Evolutionary conservation across 2,797 vertebrate genomes (phyloP).

Genomic region (Discoglossus pictus): DNA sequence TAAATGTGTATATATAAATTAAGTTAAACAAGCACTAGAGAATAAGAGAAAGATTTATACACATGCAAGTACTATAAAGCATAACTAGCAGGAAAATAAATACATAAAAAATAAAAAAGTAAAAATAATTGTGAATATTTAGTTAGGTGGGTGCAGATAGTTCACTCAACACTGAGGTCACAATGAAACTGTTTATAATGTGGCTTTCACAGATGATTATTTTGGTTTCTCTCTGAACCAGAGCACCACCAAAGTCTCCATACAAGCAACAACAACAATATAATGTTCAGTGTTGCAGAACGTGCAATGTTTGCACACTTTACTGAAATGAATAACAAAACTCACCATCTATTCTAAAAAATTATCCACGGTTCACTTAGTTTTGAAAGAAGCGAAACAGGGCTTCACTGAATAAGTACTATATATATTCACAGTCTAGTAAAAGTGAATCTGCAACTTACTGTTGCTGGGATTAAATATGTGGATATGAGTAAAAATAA

Average conservation of each 20-base stretch:
- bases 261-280: constrained; percentile 9
- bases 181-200: neutral
- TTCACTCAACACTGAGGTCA: neutral
- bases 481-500: neutral
- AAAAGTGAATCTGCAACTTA: constrained; percentile 12
- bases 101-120: too few relatives aligned
- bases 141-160: neutral
- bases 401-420: constrained; percentile 16
- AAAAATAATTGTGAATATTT: too few relatives aligned
- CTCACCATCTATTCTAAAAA: constrained; percentile 25
- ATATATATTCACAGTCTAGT: constrained; percentile 5
- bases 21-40: too few relatives aligned
- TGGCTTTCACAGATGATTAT: constrained; percentile 30
- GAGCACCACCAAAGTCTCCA: neutral
- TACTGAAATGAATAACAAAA: constrained; percentile 36
- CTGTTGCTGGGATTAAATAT: neutral
- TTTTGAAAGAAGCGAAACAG: constrained; percentile 32
- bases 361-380: constrained; percentile 32
- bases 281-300: constrained; percentile 26
- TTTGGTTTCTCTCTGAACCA: constrained; percentile 29
- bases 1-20: too few relatives aligned
- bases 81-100: too few relatives aligned
- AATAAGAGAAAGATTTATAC: too few relatives aligned
- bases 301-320: constrained; percentile 30
- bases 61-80: too few relatives aligned